Conservation (phyloP, 2,113 vertebrate genomes). For the Cichladusa arquata region DNA sequence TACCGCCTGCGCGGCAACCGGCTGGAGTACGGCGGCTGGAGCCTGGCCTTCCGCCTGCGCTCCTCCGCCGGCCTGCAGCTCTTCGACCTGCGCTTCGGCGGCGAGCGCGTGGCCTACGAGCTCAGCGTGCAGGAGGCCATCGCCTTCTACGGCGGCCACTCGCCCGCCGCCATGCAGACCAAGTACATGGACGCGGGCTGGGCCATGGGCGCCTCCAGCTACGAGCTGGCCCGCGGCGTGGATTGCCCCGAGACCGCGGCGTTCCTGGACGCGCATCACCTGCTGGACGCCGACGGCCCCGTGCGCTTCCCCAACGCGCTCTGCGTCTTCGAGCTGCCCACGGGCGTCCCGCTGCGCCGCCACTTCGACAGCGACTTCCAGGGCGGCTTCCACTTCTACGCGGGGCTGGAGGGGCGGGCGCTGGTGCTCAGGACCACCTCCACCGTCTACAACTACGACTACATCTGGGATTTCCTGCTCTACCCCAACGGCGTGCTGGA, state of each 20-base stretch:
- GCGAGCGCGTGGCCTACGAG: conserved; percentile 87
- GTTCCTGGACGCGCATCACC: conserved; percentile 83
- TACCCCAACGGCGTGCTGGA: conserved; percentile 90
- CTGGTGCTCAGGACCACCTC: conserved; percentile 87
- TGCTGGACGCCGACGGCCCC: conserved; percentile 81
- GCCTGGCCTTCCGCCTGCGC: conserved; percentile 84
- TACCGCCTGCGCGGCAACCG: not conserved
- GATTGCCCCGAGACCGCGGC: conserved; percentile 87
- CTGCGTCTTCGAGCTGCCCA: conserved; percentile 91
- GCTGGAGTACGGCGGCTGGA: conserved; percentile 87
- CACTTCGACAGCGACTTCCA: conserved; percentile 84
- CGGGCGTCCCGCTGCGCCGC: conserved; percentile 80
- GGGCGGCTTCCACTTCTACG: conserved; percentile 85
- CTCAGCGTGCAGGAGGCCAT: conserved; percentile 88
- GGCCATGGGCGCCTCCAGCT: conserved; percentile 82
- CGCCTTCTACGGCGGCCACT: conserved; percentile 86
- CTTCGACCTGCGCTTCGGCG: conserved; percentile 83
- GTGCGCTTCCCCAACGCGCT: conserved; percentile 74
- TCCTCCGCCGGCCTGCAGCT: conserved; percentile 85
- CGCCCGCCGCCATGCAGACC: conserved; percentile 88
- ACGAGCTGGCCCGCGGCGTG: conserved; percentile 83
- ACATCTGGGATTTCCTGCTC: conserved; percentile 92
- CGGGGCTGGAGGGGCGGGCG: conserved; percentile 80
- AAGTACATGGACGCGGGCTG: conserved; percentile 88
- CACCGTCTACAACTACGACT: conserved; percentile 94